These are phyloP conservation scores for Gerris lacustris DNA, from an alignment of 2,888 invertebrate species.

Conservation along the genomic window DNA sequence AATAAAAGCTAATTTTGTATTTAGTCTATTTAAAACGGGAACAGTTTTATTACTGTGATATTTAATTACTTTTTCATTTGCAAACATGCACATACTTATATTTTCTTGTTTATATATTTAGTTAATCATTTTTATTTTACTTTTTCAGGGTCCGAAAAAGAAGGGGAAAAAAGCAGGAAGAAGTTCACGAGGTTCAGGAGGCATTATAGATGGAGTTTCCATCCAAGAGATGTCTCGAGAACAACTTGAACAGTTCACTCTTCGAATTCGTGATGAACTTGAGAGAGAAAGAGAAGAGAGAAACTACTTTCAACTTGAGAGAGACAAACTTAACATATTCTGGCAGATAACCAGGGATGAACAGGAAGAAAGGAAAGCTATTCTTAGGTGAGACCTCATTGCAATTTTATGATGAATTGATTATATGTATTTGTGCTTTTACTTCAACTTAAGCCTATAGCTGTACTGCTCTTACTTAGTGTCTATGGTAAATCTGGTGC, in stretches of 20 bases:
- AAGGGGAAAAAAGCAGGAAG: constrained; percentile 32
- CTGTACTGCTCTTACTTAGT: no score
- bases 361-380: constrained; percentile 68
- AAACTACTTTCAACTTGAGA: constrained; percentile 87
- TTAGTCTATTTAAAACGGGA: no score
- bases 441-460: no score
- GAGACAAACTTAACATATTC: constrained; percentile 85
- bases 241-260: constrained; percentile 78
- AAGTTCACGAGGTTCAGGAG: constrained; percentile 30
- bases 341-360: constrained; percentile 92
- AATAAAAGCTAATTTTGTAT: no score
- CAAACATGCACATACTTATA: no score
- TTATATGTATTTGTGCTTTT: neutral
- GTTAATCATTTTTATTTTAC: no score
- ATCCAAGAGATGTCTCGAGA: constrained; percentile 87
- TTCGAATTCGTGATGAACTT: constrained; percentile 75
- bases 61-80: no score
- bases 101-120: no score
- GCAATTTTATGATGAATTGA: constrained; percentile 3
- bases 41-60: no score
- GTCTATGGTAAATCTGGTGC: no score
- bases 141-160: constrained; percentile 29
- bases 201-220: constrained; percentile 66
- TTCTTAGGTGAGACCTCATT: constrained; percentile 40
- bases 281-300: constrained; percentile 89